Percentiles rank a stretch among this genome's conserved stretches.
Evolutionary conservation across 2,113 vertebrate genomes (phyloP).

Genomic region (Mionectes macconnelli): DNA sequence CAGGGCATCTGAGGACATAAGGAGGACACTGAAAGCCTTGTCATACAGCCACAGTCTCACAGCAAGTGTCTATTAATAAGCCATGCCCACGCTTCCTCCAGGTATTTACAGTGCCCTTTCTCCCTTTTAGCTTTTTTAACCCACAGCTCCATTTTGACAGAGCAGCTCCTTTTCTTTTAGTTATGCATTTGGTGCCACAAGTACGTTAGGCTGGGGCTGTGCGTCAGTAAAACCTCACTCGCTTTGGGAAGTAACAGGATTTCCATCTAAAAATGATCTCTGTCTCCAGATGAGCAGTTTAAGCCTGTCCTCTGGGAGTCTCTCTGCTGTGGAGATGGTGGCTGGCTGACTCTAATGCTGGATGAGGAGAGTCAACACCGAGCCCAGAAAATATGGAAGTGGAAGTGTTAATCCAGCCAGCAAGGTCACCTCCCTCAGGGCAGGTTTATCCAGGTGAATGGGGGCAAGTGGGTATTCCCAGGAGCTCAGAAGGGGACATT

Average conservation of each 20-base stretch:
- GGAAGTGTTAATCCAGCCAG: not conserved
- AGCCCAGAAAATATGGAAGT: not conserved
- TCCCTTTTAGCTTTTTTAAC: slow-evolving; percentile 48
- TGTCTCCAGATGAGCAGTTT: not conserved
- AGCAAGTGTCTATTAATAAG: slow-evolving; percentile 57
- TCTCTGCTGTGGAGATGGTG: not conserved
- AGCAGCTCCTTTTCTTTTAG: not conserved
- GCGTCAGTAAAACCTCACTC: not conserved
- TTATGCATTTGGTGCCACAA: not conserved
- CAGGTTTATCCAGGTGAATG: not conserved
- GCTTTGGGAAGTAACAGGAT: slow-evolving; percentile 34
- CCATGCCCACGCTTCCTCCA: slow-evolving; percentile 13
- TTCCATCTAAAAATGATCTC: not conserved
- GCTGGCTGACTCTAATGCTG: not conserved
- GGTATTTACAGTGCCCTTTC: slow-evolving; percentile 45
- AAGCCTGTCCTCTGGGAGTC: not conserved
- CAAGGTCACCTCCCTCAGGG: not conserved
- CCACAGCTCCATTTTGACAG: slow-evolving; percentile 9
- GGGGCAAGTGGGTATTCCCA: not conserved
- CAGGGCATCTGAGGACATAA: slow-evolving; percentile 5
- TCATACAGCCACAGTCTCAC: not conserved
- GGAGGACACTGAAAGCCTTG: slow-evolving; percentile 37
- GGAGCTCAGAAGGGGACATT: not conserved
- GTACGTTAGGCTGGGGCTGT: not conserved
- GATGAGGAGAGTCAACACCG: rapidly evolving